These are phyloP conservation scores for Aurelia aurita DNA, from an alignment of 30 jellyfish, hydroid and myxozoan species.

Conservation along the genomic window DNA sequence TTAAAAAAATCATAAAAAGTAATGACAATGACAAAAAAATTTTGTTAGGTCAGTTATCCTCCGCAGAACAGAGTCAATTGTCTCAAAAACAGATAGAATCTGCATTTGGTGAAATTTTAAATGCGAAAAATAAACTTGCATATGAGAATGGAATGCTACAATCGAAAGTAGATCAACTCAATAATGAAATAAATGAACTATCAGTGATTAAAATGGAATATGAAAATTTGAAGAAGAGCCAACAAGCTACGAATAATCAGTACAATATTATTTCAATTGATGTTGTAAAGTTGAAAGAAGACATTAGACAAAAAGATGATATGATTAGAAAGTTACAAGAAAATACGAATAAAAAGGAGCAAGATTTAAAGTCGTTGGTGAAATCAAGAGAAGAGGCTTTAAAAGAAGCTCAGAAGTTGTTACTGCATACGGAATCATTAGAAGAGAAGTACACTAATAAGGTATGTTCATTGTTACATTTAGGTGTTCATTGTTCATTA, in stretches of 20 bases:
- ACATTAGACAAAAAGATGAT: neutral
- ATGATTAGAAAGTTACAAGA: neutral
- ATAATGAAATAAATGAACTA: constrained; percentile 4
- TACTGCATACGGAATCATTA: constrained; percentile 11
- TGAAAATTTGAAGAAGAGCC: constrained; percentile 7
- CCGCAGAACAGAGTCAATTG: constrained; percentile 57
- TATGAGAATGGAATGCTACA: constrained; percentile 81
- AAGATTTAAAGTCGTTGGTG: neutral
- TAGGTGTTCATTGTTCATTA: too few species aligned
- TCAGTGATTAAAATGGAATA: constrained; percentile 14
- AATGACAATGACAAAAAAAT: constrained; percentile 40
- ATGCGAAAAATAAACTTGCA: constrained; percentile 69
- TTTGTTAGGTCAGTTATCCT: constrained; percentile 18
- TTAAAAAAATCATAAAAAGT: neutral
- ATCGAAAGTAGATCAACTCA: constrained; percentile 63
- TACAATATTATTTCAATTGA: constrained; percentile 14
- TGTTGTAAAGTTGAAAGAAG: neutral
- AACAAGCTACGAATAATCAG: constrained; percentile 6
- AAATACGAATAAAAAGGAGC: neutral
- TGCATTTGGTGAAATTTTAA: constrained; percentile 58
- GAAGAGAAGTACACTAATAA: constrained; percentile 22
- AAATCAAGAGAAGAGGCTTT: constrained; percentile 40
- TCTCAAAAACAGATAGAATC: constrained; percentile 78
- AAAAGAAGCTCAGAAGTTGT: constrained; percentile 25
- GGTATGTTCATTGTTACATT: constrained; percentile 11